Evolutionary conservation across 2,797 vertebrate species (phyloP), one percentile per base, ranked within the genome.

Genomic region (Taeniopygia guttata): DNA sequence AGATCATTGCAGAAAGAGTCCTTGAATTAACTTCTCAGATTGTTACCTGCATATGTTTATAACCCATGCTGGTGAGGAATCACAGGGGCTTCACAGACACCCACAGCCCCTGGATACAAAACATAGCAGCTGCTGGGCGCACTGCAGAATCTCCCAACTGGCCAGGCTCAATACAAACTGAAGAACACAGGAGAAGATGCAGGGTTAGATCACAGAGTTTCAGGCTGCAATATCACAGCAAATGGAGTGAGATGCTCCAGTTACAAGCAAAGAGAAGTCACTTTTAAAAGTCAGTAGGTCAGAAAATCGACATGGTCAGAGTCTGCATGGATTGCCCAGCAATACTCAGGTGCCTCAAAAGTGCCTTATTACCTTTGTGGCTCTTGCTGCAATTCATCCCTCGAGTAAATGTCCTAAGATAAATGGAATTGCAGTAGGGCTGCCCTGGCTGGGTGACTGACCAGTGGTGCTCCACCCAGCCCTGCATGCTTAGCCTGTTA

Each of bases 401-500:
- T 68, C 80, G 70, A 87, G 64, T 54, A 73, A 93, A 43, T 80
- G 56, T 45, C 52, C 59, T 93, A 45, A 73, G 75, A 93, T 32
- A 76, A 95, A 70, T 68, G 77, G 64, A 90, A 93, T 67, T 79
- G 52, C 81, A 90, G 42, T 0, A 0, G 38, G 86, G 67, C 86
- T 95, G 89, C 63, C 75, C 78, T 80, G 68, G 18, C 89, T 87
- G 87, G 87, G 75, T 92, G 78, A 34, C 2, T 17, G 90, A 81
- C 93, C 88, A 87, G 92, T 14, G 3, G 59, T 0, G 0, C 90
- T 93, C 90, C 88, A 92, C 92, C 84, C 92, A 83, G 38, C 74
- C 74, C 77, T 60, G 51, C 75, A 22, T 90, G 64, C 75, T 85
- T 72, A 40, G 59, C 72, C 81, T 82, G 75, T 95, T 95, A 93